Evolutionary conservation across 1,140 invertebrate genomes (phyloP).

Genomic region (Trichoplusia ni): DNA sequence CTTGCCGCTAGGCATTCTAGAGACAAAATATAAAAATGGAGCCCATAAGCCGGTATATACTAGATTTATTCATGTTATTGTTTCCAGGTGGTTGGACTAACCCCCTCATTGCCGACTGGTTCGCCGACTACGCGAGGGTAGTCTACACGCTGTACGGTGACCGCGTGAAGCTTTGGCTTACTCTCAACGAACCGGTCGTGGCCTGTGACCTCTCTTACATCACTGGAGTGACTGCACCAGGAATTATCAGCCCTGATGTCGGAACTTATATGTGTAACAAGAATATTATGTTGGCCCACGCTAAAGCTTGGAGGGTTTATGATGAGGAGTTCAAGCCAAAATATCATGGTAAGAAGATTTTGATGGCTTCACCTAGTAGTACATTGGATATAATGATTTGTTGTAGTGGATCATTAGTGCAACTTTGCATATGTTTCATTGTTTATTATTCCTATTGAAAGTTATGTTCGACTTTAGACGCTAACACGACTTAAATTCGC

Average conservation of each 20-base stretch:
- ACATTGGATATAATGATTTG: too few relatives aligned
- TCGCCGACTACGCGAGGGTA: constrained; percentile 83
- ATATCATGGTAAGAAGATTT: constrained; percentile 58
- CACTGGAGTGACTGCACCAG: constrained; percentile 68
- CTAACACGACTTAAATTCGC: too few relatives aligned
- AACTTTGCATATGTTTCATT: too few relatives aligned
- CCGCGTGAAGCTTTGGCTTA: constrained; percentile 84
- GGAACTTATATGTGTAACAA: constrained; percentile 79
- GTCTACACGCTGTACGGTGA: constrained; percentile 82
- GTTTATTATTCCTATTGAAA: too few relatives aligned
- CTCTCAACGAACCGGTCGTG: constrained; percentile 85
- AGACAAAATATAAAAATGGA: too few relatives aligned
- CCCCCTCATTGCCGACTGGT: constrained; percentile 82
- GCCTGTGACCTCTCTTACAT: constrained; percentile 81
- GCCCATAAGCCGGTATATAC: too few relatives aligned
- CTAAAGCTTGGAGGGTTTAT: constrained; percentile 83
- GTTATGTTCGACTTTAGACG: too few relatives aligned
- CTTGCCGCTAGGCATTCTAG: too few relatives aligned
- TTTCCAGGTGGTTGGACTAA: constrained; percentile 81
- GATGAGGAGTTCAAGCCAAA: constrained; percentile 41
- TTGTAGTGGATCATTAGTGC: too few relatives aligned
- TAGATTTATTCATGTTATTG: too few relatives aligned
- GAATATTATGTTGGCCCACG: constrained; percentile 81
- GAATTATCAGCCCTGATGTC: constrained; percentile 65
- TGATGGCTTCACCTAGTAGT: too few relatives aligned